A percentile compares a stretch with the other conserved stretches of the same genome.
These are phyloP conservation scores for Orius insidiosus DNA, from an alignment of 1,140 invertebrate genomes.

Conservation along the genomic window DNA sequence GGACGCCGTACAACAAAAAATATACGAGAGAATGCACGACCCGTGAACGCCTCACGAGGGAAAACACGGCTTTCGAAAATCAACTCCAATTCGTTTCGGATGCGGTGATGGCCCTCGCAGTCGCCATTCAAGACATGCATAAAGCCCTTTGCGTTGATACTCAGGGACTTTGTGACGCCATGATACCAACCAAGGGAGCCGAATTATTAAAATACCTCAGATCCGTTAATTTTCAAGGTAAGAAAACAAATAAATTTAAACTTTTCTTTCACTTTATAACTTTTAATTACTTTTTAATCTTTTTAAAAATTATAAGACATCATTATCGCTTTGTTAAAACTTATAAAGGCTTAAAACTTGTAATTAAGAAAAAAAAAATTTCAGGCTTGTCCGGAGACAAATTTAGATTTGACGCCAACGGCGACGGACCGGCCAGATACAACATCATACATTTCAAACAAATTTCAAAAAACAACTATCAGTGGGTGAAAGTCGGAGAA, in stretches of 20 bases:
- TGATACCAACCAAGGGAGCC: slow-evolving; percentile 74
- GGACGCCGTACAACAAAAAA: slow-evolving; percentile 61
- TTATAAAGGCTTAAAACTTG: not conserved
- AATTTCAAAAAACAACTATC: slow-evolving; percentile 33
- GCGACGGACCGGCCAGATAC: slow-evolving; percentile 84
- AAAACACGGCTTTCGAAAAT: slow-evolving; percentile 69
- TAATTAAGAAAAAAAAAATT: too few species aligned
- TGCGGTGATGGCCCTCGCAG: slow-evolving; percentile 78
- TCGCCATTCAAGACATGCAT: slow-evolving; percentile 72
- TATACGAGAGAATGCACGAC: slow-evolving; percentile 47
- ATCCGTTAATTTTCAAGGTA: slow-evolving; percentile 70
- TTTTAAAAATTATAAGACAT: not conserved
- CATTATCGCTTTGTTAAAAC: slow-evolving; percentile 1
- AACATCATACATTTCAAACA: slow-evolving; percentile 92
- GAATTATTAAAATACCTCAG: slow-evolving; percentile 64
- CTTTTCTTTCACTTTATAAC: too few species aligned
- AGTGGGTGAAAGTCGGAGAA: slow-evolving; percentile 71
- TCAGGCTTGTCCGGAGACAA: slow-evolving; percentile 70
- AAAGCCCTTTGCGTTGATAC: slow-evolving; percentile 44
- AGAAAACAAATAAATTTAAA: slow-evolving; percentile 21
- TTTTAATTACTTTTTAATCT: not conserved
- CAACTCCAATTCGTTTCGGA: slow-evolving; percentile 85
- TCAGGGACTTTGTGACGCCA: slow-evolving; percentile 62
- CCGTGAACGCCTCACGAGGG: slow-evolving; percentile 45
- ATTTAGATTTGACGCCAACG: slow-evolving; percentile 75